Conservation (phyloP, 2,888 invertebrate species). For the Leptopilina drosophilae region DNA sequence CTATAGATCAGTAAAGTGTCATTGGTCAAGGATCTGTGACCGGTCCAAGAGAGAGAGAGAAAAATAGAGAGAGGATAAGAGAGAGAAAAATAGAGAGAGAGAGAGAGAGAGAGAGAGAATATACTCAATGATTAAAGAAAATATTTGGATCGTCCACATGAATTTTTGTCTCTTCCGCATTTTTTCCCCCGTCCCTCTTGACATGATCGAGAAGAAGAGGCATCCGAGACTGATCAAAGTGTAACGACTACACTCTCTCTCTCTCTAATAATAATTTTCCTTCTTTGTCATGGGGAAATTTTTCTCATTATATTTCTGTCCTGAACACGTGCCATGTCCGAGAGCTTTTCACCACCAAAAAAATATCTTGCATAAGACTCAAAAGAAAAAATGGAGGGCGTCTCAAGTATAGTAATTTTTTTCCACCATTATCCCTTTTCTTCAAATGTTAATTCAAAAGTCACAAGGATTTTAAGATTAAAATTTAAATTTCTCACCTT, state of each 20-base stretch:
- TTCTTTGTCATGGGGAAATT: background rate
- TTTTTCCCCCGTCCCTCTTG: too few species aligned
- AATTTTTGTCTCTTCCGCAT: background rate
- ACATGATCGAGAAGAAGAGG: background rate
- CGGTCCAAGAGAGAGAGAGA: too few species aligned
- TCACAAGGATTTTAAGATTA: background rate
- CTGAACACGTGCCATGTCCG: slow-evolving; percentile 27
- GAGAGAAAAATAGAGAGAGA: too few species aligned
- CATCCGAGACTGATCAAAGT: slow-evolving; percentile 27
- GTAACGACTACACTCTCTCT: slow-evolving; percentile 18
- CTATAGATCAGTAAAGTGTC: slow-evolving; percentile 29
- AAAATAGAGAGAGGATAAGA: too few species aligned
- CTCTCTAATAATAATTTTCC: background rate
- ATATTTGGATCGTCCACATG: slow-evolving; percentile 36
- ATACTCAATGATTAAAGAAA: slow-evolving; percentile 37
- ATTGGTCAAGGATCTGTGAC: slow-evolving; percentile 35
- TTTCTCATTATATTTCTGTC: background rate
- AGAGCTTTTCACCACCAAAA: background rate
- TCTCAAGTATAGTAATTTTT: too few species aligned
- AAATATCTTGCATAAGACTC: background rate
- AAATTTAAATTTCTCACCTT: background rate
- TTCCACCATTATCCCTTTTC: too few species aligned
- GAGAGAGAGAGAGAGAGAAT: background rate
- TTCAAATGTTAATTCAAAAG: background rate
- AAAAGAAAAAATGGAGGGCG: background rate